phyloP scores from a whole-genome alignment of 23 tunicate genomes.

The Oikopleura vanhoeffeni region DNA sequence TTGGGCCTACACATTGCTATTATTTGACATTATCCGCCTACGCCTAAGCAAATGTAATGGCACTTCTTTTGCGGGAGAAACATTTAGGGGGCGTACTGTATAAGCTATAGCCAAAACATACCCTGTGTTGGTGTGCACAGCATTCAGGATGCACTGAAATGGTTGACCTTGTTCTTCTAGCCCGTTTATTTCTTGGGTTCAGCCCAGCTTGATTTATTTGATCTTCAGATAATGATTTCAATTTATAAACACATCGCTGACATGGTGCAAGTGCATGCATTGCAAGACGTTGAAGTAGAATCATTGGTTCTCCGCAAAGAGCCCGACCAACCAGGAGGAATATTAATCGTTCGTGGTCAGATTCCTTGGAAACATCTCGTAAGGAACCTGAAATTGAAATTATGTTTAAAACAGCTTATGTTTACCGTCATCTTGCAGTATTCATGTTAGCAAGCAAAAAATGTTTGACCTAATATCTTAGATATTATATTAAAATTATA shows the following conservation, averaged over 20 bases:
- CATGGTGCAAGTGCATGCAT: neutral
- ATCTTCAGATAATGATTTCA: neutral
- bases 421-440: no score
- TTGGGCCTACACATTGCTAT: no score
- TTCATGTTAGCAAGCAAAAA: no score
- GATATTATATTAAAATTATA: no score
- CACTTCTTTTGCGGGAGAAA: no score
- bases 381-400: no score
- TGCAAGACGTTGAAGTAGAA: neutral
- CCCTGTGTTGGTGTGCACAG: neutral
- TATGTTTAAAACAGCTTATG: no score
- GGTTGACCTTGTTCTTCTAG: neutral
- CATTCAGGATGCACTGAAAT: neutral
- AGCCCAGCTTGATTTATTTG: neutral
- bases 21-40: no score
- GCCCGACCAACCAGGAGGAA: neutral
- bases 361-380: neutral
- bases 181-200: neutral
- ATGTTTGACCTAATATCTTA: no score
- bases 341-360: slow-evolving; percentile 9
- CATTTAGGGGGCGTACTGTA: no score
- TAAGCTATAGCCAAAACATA: no score
- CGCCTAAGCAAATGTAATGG: no score
- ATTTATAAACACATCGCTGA: neutral
- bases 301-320: neutral